Evolutionary conservation across 2,797 vertebrate genomes (phyloP).

Genomic region (Okamejei kenojei): DNA sequence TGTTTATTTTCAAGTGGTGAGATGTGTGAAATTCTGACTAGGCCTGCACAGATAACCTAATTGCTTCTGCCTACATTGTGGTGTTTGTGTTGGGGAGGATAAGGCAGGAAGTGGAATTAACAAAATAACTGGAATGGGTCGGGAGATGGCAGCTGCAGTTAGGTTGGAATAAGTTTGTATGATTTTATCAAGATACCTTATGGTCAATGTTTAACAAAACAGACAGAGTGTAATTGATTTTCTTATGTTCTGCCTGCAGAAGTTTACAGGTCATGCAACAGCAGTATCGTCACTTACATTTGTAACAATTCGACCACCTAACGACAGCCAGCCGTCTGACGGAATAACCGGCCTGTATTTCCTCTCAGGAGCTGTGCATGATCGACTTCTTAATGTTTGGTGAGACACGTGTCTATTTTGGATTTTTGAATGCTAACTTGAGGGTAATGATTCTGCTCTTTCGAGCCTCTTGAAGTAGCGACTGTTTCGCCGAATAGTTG

Average conservation of each 20-base stretch:
- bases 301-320: conserved; percentile 73
- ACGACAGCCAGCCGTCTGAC: conserved; percentile 63
- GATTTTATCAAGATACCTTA: neutral
- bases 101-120: neutral
- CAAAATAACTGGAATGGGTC: neutral
- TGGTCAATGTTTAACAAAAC: neutral
- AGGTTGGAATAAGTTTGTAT: neutral
- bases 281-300: conserved; percentile 85
- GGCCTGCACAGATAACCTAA: neutral
- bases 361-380: conserved; percentile 83
- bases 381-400: conserved; percentile 92
- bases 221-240: neutral
- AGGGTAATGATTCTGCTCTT: neutral
- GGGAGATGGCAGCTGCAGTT: neutral
- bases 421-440: neutral
- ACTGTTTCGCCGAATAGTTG: too few relatives aligned
- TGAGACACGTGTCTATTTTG: conserved; percentile 54
- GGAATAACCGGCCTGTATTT: conserved; percentile 87
- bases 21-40: neutral
- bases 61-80: neutral
- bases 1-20: neutral
- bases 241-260: conserved; percentile 55
- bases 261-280: conserved; percentile 91
- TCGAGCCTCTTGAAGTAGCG: neutral
- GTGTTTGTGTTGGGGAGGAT: neutral